Evolutionary conservation across 1,140 invertebrate genomes (phyloP).

Genomic region (Lamellibrachia luymesi): DNA sequence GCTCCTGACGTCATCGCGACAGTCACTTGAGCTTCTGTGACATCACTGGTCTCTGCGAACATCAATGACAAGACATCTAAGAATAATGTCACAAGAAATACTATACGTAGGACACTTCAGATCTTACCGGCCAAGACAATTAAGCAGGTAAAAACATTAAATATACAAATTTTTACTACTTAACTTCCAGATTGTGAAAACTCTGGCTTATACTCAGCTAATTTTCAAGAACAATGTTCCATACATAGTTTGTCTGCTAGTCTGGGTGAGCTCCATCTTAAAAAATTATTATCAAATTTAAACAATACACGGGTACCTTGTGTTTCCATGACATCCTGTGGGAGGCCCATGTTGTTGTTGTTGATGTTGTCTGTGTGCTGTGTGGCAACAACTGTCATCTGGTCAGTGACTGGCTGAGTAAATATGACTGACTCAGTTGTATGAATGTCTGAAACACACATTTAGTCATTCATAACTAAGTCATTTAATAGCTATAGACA

Average conservation of each 20-base stretch:
- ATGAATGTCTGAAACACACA: background rate
- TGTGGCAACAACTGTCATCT: background rate
- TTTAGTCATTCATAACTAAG: background rate
- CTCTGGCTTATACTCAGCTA: too few relatives aligned
- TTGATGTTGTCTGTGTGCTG: background rate
- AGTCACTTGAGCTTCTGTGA: background rate
- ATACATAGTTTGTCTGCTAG: too few relatives aligned
- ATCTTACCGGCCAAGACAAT: background rate
- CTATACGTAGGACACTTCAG: background rate
- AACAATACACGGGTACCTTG: background rate
- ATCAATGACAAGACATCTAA: background rate
- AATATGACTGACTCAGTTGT: background rate
- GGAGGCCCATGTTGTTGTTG: background rate
- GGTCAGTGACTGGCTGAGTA: background rate
- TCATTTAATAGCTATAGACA: background rate
- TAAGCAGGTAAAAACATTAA: background rate
- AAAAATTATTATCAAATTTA: background rate
- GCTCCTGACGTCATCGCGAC: slow-evolving; percentile 10
- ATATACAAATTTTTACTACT: background rate
- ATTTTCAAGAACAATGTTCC: too few relatives aligned
- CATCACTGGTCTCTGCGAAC: background rate
- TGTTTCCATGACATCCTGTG: background rate
- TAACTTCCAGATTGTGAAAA: too few relatives aligned
- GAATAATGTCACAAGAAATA: background rate
- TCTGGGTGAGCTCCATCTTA: too few relatives aligned